Evolutionary conservation across 2,888 invertebrate species (phyloP).

Genomic region (Anoplius nigerrimus): DNA sequence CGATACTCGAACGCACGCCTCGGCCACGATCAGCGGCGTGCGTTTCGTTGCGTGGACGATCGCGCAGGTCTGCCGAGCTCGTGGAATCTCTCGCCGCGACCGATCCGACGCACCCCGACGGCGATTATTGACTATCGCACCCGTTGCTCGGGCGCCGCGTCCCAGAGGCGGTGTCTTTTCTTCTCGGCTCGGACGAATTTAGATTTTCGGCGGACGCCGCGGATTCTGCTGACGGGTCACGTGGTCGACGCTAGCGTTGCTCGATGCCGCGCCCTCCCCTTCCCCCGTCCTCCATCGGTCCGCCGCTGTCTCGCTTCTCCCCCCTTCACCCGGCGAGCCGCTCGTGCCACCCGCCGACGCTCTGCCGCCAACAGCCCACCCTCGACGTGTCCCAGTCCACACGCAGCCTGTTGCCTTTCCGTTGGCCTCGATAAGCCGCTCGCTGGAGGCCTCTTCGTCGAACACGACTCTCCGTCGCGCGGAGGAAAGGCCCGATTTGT

Average conservation of each 20-base stretch:
- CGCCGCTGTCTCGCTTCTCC: background rate
- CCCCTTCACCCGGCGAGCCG: background rate
- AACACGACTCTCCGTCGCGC: too few relatives aligned
- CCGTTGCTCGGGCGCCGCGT: slow-evolving; percentile 39
- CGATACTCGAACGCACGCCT: too few relatives aligned
- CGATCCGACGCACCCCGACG: slow-evolving; percentile 60
- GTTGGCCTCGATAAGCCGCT: too few relatives aligned
- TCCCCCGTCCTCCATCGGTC: slow-evolving; percentile 10
- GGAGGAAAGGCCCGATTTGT: too few relatives aligned
- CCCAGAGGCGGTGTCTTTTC: slow-evolving; percentile 48
- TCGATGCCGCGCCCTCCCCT: slow-evolving; percentile 19
- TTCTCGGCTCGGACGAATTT: slow-evolving; percentile 72
- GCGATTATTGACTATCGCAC: slow-evolving; percentile 70
- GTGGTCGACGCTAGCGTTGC: slow-evolving; percentile 43
- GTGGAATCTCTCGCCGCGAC: background rate
- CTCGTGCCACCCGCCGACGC: too few relatives aligned
- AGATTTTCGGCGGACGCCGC: slow-evolving; percentile 72
- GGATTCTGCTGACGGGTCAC: slow-evolving; percentile 64
- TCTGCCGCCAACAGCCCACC: slow-evolving; percentile 17
- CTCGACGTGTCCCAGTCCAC: slow-evolving; percentile 5
- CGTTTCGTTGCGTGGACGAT: background rate
- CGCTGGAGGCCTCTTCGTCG: too few relatives aligned
- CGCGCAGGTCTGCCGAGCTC: background rate
- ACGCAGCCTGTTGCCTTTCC: background rate
- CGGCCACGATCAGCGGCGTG: too few relatives aligned